Percentiles rank a stretch among this genome's conserved stretches.
Conservation (phyloP, 1,140 invertebrate genomes). For the Lanistes nyassanus region DNA sequence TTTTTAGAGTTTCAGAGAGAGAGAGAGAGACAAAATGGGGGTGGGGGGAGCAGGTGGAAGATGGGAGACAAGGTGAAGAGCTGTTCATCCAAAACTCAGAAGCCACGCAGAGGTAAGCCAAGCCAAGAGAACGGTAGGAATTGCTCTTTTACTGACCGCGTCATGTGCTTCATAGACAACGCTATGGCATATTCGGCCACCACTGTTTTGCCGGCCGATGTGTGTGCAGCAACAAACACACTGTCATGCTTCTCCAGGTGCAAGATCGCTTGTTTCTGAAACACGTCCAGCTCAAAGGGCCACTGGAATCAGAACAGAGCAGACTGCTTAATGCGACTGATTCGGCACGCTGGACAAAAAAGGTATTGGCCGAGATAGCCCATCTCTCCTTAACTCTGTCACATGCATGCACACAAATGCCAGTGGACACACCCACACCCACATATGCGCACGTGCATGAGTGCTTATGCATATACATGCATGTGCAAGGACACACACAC, state of each 20-base stretch:
- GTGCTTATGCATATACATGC: too few relatives aligned
- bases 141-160: slow-evolving; percentile 72
- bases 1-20: too few relatives aligned
- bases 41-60: too few relatives aligned
- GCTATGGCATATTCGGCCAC: slow-evolving; percentile 98
- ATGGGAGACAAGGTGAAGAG: neutral
- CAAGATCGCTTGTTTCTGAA: slow-evolving; percentile 96
- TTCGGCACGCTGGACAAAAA: too few relatives aligned
- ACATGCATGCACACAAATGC: too few relatives aligned
- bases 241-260: slow-evolving; percentile 93
- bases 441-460: too few relatives aligned
- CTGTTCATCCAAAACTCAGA: neutral
- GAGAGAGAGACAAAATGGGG: neutral
- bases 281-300: slow-evolving; percentile 94
- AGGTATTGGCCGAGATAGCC: too few relatives aligned
- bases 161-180: slow-evolving; percentile 90
- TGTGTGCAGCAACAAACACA: slow-evolving; percentile 99
- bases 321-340: too few relatives aligned
- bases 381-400: too few relatives aligned
- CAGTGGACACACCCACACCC: too few relatives aligned
- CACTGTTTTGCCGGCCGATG: slow-evolving; percentile 98
- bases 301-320: slow-evolving; percentile 69
- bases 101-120: too few relatives aligned
- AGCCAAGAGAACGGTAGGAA: neutral
- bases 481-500: too few relatives aligned